Percentiles rank a stretch among this genome's conserved stretches.
Evolutionary conservation across 2,113 vertebrate genomes (phyloP).

Genomic region (Regulus satrapa): DNA sequence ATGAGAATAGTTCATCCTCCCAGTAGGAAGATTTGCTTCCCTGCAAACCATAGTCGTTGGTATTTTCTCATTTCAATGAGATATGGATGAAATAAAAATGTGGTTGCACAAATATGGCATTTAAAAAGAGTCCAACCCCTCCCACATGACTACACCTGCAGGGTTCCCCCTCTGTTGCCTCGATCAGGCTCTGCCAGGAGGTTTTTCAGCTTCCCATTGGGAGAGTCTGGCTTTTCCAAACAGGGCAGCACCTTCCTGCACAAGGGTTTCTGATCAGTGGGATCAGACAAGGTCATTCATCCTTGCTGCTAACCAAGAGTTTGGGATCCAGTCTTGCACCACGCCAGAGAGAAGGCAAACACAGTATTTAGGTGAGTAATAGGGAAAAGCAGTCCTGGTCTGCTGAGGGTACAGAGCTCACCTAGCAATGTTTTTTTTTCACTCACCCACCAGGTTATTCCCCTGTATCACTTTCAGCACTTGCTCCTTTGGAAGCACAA

Average conservation of each 20-base stretch:
- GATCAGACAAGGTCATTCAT: not conserved
- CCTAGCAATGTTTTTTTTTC: not conserved
- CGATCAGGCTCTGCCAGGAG: not conserved
- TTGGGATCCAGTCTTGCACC: not conserved
- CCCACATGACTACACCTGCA: not conserved
- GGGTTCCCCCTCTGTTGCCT: not conserved
- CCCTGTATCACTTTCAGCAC: not conserved
- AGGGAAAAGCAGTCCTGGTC: not conserved
- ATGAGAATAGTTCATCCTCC: not conserved
- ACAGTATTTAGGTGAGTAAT: not conserved
- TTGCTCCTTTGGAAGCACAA: not conserved
- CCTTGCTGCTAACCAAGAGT: not conserved
- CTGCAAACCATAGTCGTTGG: not conserved
- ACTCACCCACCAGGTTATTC: not conserved
- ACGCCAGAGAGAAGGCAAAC: not conserved
- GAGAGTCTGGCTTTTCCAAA: not conserved
- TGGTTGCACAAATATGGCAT: not conserved
- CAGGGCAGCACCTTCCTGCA: not conserved
- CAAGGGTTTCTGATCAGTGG: not conserved
- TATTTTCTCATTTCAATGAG: not conserved
- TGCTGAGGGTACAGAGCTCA: not conserved
- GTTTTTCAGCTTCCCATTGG: not conserved
- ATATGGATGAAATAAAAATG: not conserved
- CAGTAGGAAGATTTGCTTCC: constrained; percentile 5
- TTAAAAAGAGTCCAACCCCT: not conserved